Evolutionary conservation across 2,113 vertebrate genomes (phyloP).

Genomic region (Apeltes quadracus): DNA sequence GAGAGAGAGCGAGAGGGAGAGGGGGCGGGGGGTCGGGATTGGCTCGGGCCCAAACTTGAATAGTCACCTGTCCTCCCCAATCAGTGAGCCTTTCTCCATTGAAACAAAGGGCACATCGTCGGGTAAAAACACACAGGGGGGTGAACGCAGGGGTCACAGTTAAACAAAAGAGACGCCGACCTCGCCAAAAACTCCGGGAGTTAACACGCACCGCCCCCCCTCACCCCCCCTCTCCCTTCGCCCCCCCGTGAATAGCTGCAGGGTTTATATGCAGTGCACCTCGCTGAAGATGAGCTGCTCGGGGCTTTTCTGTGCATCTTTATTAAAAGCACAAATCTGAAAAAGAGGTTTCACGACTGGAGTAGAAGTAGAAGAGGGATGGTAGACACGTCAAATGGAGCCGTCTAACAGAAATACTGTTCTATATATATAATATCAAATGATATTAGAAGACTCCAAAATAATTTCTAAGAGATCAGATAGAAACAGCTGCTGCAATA

Average conservation of each 20-base stretch:
- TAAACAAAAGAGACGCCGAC: constrained; percentile 30
- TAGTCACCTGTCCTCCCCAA: constrained; percentile 72
- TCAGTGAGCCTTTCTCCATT: constrained; percentile 59
- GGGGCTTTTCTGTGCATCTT: background rate
- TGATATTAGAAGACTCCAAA: background rate
- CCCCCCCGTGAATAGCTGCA: too few species aligned
- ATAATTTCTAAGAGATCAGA: background rate
- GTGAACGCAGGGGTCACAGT: constrained; percentile 39
- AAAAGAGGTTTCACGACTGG: background rate
- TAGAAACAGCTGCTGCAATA: background rate
- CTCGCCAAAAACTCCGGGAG: constrained; percentile 20
- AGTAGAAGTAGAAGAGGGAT: background rate
- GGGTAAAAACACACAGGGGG: constrained; percentile 23
- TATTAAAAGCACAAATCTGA: background rate
- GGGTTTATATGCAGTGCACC: too few species aligned
- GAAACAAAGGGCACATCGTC: constrained; percentile 54
- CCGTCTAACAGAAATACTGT: background rate
- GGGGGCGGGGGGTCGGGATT: constrained; percentile 49
- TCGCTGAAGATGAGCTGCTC: constrained; percentile 4
- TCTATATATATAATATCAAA: constrained; percentile 8
- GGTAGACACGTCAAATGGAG: background rate
- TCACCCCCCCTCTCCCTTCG: too few species aligned
- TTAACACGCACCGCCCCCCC: constrained; percentile 18
- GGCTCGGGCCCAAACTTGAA: constrained; percentile 68
- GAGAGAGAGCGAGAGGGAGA: constrained; percentile 54